Evolutionary conservation across 2,797 vertebrate species (phyloP).

Genomic region (Miichthys miiuy): DNA sequence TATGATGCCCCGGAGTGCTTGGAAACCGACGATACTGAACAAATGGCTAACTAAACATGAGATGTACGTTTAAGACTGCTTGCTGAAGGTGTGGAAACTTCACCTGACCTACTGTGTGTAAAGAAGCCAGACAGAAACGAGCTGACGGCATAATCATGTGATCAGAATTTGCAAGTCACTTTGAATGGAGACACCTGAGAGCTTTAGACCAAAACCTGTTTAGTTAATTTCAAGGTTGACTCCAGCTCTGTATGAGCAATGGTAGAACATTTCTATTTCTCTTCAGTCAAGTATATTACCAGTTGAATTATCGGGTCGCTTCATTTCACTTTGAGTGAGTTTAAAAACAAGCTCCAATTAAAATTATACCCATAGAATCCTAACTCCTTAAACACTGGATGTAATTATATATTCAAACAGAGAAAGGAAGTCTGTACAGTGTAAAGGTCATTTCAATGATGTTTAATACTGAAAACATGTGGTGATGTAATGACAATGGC

Average conservation of each 20-base stretch:
- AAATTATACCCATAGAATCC: not conserved
- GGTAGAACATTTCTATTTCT: not conserved
- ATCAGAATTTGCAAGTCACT: conserved; percentile 68
- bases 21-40: conserved; percentile 8
- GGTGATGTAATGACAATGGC: conserved; percentile 12
- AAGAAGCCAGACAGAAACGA: not conserved
- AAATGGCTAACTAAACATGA: conserved; percentile 43
- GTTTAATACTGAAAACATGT: conserved; percentile 13
- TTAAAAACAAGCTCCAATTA: not conserved
- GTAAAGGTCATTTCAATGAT: not conserved
- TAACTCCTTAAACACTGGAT: not conserved
- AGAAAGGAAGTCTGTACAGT: not conserved
- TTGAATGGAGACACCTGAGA: conserved; percentile 44
- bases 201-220: not conserved
- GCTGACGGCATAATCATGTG: conserved; percentile 33
- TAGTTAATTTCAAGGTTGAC: not conserved
- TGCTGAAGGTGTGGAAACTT: conserved; percentile 60
- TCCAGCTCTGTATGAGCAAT: not conserved
- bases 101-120: conserved; percentile 14
- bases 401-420: not conserved
- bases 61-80: conserved; percentile 38
- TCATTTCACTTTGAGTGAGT: conserved; percentile 26
- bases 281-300: not conserved
- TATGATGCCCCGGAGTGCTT: conserved; percentile 1
- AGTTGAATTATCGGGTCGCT: not conserved